These are phyloP conservation scores for Megaceryle alcyon DNA, from an alignment of 2,797 vertebrate genomes.

Conservation along the genomic window DNA sequence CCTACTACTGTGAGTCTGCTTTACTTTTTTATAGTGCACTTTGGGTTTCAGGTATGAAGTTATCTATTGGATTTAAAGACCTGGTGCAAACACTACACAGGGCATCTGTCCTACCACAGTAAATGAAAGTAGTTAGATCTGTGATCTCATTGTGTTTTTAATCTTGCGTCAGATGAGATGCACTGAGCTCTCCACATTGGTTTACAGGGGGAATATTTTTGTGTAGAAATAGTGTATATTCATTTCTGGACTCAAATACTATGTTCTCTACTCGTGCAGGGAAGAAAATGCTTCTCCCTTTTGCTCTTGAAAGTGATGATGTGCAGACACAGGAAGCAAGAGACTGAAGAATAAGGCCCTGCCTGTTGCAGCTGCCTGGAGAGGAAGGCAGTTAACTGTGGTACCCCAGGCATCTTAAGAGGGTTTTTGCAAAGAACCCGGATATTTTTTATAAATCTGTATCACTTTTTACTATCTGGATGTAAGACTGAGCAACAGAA, in stretches of 20 bases:
- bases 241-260: neutral
- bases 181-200: accelerated
- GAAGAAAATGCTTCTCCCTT: neutral
- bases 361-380: neutral
- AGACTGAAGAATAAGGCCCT: neutral
- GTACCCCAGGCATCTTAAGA: accelerated
- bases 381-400: neutral
- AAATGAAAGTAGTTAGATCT: neutral
- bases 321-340: accelerated
- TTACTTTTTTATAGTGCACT: neutral
- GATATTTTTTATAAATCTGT: neutral
- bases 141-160: neutral
- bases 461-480: neutral
- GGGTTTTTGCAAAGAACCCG: neutral
- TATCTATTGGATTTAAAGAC: neutral
- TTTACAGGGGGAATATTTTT: neutral
- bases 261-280: neutral
- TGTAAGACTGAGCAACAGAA: neutral
- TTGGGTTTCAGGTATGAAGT: neutral
- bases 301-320: neutral
- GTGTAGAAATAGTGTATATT: neutral
- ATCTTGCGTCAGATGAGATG: neutral
- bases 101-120: accelerated
- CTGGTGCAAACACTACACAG: accelerated
- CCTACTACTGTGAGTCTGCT: neutral